Evolutionary conservation across 92 coral and sea anemone genomes (phyloP), one percentile per base, ranked within the genome.

Genomic region (Virgularia gustaviana): DNA sequence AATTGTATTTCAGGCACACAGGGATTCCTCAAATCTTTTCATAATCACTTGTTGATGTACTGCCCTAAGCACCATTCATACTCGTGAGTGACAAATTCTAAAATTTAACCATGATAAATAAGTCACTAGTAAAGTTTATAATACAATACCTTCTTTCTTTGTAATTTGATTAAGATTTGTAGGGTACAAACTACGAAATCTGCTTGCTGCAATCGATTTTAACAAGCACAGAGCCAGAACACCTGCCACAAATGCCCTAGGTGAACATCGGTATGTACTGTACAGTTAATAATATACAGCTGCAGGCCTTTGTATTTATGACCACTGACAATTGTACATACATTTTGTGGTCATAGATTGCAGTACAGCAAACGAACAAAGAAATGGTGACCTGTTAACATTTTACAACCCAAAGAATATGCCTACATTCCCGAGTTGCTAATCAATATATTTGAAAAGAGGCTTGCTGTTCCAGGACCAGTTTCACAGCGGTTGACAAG

Each of bases 351-450:
- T 47, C 16, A 47, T 4, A 47, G 22, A 47, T 25, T 47, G 22
- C 55, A 47, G n/a, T 51, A 51, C 57, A 51, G 57, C 57, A 51
- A 51, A n/a, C 22, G 57, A n/a, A 51, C 57, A 16, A 51, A 51
- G 57, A n/a, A 9, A 20, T 51, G 57, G 57, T 32, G 9, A 16
- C 57, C 57, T 2, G 57, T 51, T 7, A 51, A 51, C 28, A 10
- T 51, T 16, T 51, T 51, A 32, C 29, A 51, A 15, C 57, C 57
- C 24, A 51, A 51, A 15, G 57, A 51, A 10, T 51, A 51, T 51
- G 24, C 18, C 8, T 51, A 51, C 57, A 51, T 51, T 51, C 57
- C 57, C 3, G 57, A 51, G 57, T 51, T 51, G 57, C 9, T 51
- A n/a, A n/a, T 51, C 2, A n/a, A n/a, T n/a, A n/a, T n/a, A n/a